These are phyloP conservation scores for Flexamia atlantica DNA, from an alignment of 2,888 invertebrate genomes.

Conservation along the genomic window DNA sequence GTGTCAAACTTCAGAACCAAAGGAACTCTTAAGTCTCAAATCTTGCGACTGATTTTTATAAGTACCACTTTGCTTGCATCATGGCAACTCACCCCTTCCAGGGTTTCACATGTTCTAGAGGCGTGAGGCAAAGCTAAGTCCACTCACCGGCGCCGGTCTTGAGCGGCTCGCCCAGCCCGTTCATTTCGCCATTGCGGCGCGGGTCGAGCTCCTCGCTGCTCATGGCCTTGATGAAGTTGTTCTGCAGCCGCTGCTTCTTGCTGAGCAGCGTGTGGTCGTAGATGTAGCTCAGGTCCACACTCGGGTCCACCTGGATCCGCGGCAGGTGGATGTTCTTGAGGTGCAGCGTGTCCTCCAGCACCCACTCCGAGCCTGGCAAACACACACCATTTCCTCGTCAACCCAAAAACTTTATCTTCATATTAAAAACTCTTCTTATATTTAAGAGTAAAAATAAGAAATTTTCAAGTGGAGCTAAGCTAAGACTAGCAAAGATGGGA, in stretches of 20 bases:
- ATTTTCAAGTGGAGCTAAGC: too few species aligned
- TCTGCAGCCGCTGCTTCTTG: conserved; percentile 89
- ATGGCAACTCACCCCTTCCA: too few species aligned
- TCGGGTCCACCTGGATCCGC: conserved; percentile 85
- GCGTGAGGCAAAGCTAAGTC: too few species aligned
- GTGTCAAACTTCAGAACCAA: too few species aligned
- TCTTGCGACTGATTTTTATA: too few species aligned
- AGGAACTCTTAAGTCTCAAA: too few species aligned
- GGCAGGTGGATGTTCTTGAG: conserved; percentile 94
- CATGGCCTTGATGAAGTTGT: conserved; percentile 86
- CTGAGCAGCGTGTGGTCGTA: conserved; percentile 88
- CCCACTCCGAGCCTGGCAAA: conserved; percentile 82
- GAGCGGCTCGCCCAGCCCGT: conserved; percentile 68
- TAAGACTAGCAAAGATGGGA: too few species aligned
- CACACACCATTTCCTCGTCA: background rate
- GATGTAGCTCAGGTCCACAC: conserved; percentile 89
- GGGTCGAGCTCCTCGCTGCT: conserved; percentile 85
- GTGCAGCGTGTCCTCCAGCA: conserved; percentile 96
- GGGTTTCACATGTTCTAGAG: too few species aligned
- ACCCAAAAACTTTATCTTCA: too few species aligned
- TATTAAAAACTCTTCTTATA: too few species aligned
- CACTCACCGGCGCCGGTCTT: conserved; percentile 70
- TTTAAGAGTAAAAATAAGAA: too few species aligned
- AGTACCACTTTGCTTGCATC: too few species aligned
- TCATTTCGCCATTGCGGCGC: conserved; percentile 72